phyloP scores from a whole-genome alignment of 2,888 invertebrate species.

The Dinocampus coccinellae region DNA sequence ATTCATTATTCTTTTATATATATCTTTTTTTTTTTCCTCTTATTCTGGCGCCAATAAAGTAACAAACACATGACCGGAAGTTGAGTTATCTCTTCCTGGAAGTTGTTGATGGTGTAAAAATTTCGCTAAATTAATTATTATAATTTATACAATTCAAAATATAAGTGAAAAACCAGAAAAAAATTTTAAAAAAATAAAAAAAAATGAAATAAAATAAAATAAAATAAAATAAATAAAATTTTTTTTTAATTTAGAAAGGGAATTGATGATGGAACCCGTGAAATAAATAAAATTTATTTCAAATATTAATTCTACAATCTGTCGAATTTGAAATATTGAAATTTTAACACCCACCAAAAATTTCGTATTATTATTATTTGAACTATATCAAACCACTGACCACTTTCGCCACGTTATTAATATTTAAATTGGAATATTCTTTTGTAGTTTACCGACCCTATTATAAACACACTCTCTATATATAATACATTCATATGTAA shows the following conservation, averaged over 20 bases:
- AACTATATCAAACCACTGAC: not conserved
- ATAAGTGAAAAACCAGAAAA: not conserved
- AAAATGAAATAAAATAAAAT: no score
- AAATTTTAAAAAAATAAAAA: no score
- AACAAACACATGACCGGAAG: slow-evolving; percentile 26
- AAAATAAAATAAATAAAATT: no score
- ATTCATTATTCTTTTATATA: not conserved
- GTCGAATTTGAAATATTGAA: not conserved
- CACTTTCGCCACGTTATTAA: slow-evolving; percentile 7
- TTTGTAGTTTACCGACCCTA: not conserved
- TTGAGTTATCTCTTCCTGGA: slow-evolving; percentile 35
- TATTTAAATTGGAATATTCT: slow-evolving; percentile 20
- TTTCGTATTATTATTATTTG: no score
- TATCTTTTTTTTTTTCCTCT: not conserved
- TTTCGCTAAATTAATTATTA: slow-evolving; percentile 23
- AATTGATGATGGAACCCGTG: no score
- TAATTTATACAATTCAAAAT: not conserved
- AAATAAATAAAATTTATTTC: no score
- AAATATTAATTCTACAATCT: not conserved
- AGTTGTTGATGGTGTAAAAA: slow-evolving; percentile 3
- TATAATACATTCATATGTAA: not conserved
- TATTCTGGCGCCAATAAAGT: slow-evolving; percentile 1
- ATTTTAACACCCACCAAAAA: not conserved
- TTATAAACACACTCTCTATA: not conserved
- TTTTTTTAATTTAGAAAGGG: no score